Evolutionary conservation across 2,797 vertebrate species (phyloP), one percentile per base, ranked within the genome.

Genomic region (Ptychadena robeensis): DNA sequence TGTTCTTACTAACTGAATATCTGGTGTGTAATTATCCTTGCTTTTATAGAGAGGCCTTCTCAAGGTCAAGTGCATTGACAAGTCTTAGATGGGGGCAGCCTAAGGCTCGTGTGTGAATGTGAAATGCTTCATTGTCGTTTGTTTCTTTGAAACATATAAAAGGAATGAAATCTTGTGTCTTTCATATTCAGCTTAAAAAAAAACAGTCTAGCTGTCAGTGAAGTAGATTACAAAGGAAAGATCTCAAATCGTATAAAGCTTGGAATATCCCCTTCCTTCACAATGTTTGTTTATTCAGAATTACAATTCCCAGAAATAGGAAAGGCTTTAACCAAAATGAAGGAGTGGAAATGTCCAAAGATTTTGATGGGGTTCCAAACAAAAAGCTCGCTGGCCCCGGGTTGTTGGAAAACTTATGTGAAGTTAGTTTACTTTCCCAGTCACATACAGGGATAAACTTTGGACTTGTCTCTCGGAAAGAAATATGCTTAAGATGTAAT

Each of bases 301-400:
- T 63, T 27, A 74, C 64, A 80, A 69, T 85, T 80, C 78, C 78
- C 78, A 85, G 71, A 80, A 73, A 80, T 67, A 63, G 63, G 71
- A 79, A 74, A 85, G 78, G 77, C 69, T 65, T 61, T 80, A 34
- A 53, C 32, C 82, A 75, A 75, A 85, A 85, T 35, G 35, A 14
- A 32, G 40, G 37, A 68, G 64, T 59, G 44, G 63, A 84, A 79
- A 72, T 75, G 72, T 61, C 40, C 11, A 48, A 65, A 38, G 12
- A 64, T 81, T 63, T 74, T 63, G 37, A n/a, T 35, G 34, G 53
- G 63, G 27, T 11, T 32, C 48, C 48, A 25, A 25, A 34, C n/a
- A 48, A 40, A 71, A 34, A 48, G 31, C 9, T 12, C 6, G 12
- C 27, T n/a, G 44, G 30, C 57, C 64, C 8, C 35, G 25, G 37